Base-by-base conservation (phyloP, 2,113 vertebrate species). In the Oophaga pumilio region DNA sequence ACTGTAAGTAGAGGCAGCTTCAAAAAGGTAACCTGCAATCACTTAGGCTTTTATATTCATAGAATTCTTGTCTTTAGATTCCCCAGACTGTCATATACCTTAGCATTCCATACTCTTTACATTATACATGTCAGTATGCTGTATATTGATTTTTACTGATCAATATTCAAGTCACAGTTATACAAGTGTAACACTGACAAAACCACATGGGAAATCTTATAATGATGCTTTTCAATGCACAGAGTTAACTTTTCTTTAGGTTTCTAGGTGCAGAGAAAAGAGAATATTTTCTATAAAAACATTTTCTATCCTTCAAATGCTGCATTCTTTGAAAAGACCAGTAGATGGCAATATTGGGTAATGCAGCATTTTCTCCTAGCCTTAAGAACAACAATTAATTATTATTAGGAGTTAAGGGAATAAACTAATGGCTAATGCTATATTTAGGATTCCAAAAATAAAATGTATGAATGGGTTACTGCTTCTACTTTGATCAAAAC, bases 311-410 rank as follows among this genome's bases (percentile, higher is more conserved):
- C 11, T 11, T 11, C 1, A 15, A 6, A 17, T 82, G 49, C 22
- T 5, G 71, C 17, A 15, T 62, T 85, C 15, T 52, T 13, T 26
- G 43, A 26, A 82, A 66, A 57, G 82, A 6, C 85, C 85, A 56
- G 14, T 33, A 91, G 84, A 53, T 90, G 90, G 60, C 71, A 85
- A 69, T 10, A 91, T 89, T 68, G 89, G 50, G 71, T n/a, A 85
- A 62, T 28, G 84, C 68, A 62, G 56, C 57, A 64, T 22, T 49
- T 59, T 79, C 66, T n/a, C 8, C 60, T 57, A 13, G 52, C 24
- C 11, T 10, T 5, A 17, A n/a, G 4, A 57, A 57, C 22, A 76
- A 9, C 26, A 24, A 14, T 60, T 15, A 33, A 28, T 18, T 33
- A 33, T 43, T 80, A 2, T 60, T 28, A 1, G 57, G 17, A 59